Conservation (phyloP, 2,797 vertebrate species). For the Kryptolebias ocellatus region DNA sequence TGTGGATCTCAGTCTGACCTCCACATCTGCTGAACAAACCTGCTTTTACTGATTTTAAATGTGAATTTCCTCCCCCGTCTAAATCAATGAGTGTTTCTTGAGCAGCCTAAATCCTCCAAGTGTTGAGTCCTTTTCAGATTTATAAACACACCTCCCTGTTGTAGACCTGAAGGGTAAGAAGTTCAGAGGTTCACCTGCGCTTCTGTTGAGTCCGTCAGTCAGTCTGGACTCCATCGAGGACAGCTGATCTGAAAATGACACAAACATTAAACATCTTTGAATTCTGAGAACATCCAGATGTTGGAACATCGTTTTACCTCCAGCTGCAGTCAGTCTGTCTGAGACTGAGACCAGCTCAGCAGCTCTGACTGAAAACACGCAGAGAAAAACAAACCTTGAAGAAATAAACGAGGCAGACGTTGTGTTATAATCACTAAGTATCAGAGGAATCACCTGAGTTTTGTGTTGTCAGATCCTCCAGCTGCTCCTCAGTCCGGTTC, state of each 20-base stretch:
- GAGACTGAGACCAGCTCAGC: conserved; percentile 16
- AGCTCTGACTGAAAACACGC: conserved; percentile 7
- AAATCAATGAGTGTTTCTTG: too few species aligned
- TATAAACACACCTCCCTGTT: too few species aligned
- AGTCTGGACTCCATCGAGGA: not conserved
- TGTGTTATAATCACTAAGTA: not conserved
- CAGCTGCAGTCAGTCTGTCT: not conserved
- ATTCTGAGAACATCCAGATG: too few species aligned
- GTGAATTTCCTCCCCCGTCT: too few species aligned
- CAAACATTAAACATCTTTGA: too few species aligned
- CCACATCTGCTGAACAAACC: conserved; percentile 18
- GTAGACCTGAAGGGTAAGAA: too few species aligned
- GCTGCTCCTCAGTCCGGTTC: not conserved
- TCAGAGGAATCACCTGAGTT: conserved; percentile 13
- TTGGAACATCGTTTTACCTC: too few species aligned
- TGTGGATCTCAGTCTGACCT: conserved; percentile 14
- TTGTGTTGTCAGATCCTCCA: conserved; percentile 14
- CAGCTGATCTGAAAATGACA: too few species aligned
- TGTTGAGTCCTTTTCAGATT: too few species aligned
- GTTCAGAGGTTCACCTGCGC: too few species aligned
- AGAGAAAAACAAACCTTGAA: too few species aligned
- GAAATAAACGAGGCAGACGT: not conserved
- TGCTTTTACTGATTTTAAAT: not conserved
- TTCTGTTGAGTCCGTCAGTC: conserved; percentile 2
- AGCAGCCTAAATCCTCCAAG: too few species aligned